phyloP scores from a whole-genome alignment of 2,113 vertebrate genomes.

The Sakesphorus luctuosus region DNA sequence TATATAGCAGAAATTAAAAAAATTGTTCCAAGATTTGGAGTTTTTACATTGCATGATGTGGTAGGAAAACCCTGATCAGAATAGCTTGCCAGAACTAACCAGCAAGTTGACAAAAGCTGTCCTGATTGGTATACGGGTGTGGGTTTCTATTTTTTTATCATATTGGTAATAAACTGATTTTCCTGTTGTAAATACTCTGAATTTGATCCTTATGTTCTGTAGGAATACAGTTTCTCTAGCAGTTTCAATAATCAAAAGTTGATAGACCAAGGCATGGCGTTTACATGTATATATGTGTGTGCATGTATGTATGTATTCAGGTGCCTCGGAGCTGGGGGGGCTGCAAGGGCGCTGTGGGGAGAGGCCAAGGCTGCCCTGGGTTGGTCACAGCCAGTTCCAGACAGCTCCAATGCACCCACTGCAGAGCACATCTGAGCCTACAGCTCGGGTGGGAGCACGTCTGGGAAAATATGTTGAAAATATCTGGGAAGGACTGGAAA shows the following conservation, averaged over 20 bases:
- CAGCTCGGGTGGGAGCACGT: rapidly evolving
- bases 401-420: rapidly evolving
- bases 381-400: background rate
- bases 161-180: background rate
- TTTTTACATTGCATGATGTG: background rate
- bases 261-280: background rate
- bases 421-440: rapidly evolving
- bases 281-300: too few species aligned
- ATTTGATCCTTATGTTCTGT: background rate
- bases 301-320: too few species aligned
- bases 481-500: background rate
- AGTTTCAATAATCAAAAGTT: background rate
- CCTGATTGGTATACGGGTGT: background rate
- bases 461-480: background rate
- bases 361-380: rapidly evolving
- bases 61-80: background rate
- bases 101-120: background rate
- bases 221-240: background rate
- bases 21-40: background rate
- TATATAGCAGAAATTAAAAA: background rate
- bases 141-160: background rate
- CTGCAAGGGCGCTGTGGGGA: background rate
- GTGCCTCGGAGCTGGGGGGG: background rate
- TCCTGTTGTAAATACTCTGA: background rate
- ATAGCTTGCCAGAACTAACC: background rate